Evolutionary conservation across 2,113 vertebrate genomes (phyloP).

Genomic region (Leptosomus discolor): DNA sequence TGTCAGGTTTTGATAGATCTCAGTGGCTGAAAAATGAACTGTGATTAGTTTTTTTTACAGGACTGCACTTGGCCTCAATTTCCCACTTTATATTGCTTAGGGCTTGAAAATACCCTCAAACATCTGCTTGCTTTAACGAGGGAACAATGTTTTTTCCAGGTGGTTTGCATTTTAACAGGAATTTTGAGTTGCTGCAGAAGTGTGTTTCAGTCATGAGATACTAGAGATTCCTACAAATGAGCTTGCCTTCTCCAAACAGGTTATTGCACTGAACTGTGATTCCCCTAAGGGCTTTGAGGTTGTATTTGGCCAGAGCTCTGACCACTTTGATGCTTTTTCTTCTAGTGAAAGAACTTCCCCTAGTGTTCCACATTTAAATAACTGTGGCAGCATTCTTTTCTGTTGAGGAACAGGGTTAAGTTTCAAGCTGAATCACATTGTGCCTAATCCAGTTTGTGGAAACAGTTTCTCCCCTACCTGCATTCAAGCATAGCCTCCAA

Average conservation of each 20-base stretch:
- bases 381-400: not conserved
- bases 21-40: not conserved
- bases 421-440: not conserved
- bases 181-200: not conserved
- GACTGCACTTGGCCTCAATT: not conserved
- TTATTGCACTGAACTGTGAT: not conserved
- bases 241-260: not conserved
- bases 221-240: not conserved
- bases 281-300: not conserved
- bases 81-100: not conserved
- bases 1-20: not conserved
- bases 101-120: not conserved
- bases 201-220: not conserved
- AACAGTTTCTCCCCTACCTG: not conserved
- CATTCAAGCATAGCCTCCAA: not conserved
- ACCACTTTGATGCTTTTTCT: not conserved
- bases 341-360: not conserved
- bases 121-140: not conserved
- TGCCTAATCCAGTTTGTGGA: not conserved
- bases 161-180: not conserved
- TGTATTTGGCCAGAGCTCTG: not conserved
- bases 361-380: not conserved
- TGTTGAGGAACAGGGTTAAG: not conserved
- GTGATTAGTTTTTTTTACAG: not conserved
- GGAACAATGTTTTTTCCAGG: not conserved